Percentiles rank a stretch among this genome's conserved stretches.
These are phyloP conservation scores for Sylvia borin DNA, from an alignment of 2,797 vertebrate genomes.

Conservation along the genomic window DNA sequence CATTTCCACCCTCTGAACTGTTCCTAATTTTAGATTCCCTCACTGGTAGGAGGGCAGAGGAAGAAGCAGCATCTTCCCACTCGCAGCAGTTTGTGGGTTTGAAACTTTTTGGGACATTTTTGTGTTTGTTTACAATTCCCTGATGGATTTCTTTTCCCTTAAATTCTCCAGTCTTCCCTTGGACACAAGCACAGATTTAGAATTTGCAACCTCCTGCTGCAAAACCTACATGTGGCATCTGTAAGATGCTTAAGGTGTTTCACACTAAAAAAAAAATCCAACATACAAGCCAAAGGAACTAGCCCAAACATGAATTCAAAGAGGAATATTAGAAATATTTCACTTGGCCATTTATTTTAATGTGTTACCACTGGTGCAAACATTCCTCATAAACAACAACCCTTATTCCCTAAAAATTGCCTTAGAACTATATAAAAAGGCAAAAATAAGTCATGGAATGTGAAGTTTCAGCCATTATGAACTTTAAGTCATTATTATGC, in stretches of 20 bases:
- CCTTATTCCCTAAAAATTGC: neutral
- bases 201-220: neutral
- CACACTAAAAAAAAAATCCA: neutral
- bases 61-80: neutral
- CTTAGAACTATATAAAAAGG: neutral
- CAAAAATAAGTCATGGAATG: neutral
- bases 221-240: neutral
- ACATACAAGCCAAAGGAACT: neutral
- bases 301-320: neutral
- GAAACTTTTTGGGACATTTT: neutral
- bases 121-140: neutral
- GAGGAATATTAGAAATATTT: neutral
- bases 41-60: neutral
- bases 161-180: accelerated
- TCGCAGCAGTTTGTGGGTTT: neutral
- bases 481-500: neutral
- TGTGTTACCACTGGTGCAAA: neutral
- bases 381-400: neutral
- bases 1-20: neutral
- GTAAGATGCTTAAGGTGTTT: neutral
- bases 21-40: neutral
- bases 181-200: neutral
- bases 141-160: neutral
- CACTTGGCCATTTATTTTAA: neutral
- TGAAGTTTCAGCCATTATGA: neutral